phyloP scores from a whole-genome alignment of 2,113 vertebrate species.

The Nibea albiflora region DNA sequence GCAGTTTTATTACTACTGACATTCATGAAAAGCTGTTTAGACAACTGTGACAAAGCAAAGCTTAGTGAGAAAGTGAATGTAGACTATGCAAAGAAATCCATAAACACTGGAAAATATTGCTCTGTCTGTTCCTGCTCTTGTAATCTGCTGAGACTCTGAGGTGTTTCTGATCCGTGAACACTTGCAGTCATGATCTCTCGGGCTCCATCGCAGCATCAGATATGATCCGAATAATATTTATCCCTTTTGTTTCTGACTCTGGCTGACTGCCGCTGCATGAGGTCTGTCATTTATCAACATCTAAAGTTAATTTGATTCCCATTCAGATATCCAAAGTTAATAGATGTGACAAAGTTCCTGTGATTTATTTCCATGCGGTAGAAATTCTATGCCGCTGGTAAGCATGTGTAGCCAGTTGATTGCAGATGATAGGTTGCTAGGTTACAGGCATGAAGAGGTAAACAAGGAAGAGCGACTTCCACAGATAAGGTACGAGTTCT shows the following conservation, averaged over 20 bases:
- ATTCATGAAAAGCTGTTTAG: background rate
- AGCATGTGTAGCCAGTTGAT: background rate
- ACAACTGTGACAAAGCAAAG: background rate
- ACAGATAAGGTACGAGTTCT: background rate
- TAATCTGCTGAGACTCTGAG: background rate
- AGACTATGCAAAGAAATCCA: background rate
- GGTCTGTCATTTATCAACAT: conserved; percentile 3
- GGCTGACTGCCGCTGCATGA: background rate
- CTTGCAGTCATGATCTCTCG: background rate
- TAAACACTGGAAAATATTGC: background rate
- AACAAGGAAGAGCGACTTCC: conserved; percentile 14
- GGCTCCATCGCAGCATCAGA: background rate
- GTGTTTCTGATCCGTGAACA: background rate
- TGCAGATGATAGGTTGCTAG: conserved; percentile 31
- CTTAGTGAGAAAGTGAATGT: background rate
- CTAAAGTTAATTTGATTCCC: conserved; percentile 1
- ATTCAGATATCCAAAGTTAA: background rate
- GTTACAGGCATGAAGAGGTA: conserved; percentile 36
- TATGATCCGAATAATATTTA: background rate
- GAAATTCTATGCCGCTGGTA: background rate
- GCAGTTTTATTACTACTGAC: background rate
- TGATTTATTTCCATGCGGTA: background rate
- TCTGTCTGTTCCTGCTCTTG: background rate
- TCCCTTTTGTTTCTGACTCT: background rate
- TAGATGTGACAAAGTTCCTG: conserved; percentile 9